These are phyloP conservation scores for Xiphydria camelus DNA, from an alignment of 2,888 invertebrate genomes.

Conservation along the genomic window DNA sequence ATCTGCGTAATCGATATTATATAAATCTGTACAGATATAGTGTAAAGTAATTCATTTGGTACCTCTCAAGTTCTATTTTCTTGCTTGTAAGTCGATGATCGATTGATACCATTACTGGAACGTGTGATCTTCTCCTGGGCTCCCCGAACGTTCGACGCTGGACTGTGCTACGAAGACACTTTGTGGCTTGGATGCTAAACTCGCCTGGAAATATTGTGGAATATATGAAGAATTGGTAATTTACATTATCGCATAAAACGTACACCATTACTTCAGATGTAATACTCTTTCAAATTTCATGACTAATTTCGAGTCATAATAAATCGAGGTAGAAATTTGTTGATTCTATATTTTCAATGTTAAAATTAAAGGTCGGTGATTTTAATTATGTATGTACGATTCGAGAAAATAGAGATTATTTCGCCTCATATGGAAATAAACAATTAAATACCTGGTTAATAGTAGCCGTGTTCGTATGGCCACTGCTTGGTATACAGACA, in stretches of 20 bases:
- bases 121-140: slow-evolving; percentile 47
- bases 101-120: slow-evolving; percentile 35
- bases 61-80: no score
- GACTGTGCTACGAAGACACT: slow-evolving; percentile 46
- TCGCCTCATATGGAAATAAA: neutral
- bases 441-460: slow-evolving; percentile 43
- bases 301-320: no score
- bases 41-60: no score
- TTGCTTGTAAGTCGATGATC: neutral
- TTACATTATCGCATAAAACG: no score
- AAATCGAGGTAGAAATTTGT: no score
- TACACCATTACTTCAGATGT: no score
- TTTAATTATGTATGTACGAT: neutral
- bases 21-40: neutral
- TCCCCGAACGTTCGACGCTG: slow-evolving; percentile 41
- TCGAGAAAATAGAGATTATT: neutral
- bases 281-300: no score
- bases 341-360: neutral
- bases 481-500: slow-evolving; percentile 56
- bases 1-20: neutral
- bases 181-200: slow-evolving; percentile 40
- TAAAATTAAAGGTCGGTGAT: neutral
- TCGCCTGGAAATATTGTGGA: slow-evolving; percentile 38
- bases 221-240: no score
- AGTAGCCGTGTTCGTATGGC: slow-evolving; percentile 44